A percentile compares a stretch with the other conserved stretches of the same genome.
These are phyloP conservation scores for Greenwoodochromis staneri DNA, from an alignment of 2,113 vertebrate genomes.

Conservation along the genomic window DNA sequence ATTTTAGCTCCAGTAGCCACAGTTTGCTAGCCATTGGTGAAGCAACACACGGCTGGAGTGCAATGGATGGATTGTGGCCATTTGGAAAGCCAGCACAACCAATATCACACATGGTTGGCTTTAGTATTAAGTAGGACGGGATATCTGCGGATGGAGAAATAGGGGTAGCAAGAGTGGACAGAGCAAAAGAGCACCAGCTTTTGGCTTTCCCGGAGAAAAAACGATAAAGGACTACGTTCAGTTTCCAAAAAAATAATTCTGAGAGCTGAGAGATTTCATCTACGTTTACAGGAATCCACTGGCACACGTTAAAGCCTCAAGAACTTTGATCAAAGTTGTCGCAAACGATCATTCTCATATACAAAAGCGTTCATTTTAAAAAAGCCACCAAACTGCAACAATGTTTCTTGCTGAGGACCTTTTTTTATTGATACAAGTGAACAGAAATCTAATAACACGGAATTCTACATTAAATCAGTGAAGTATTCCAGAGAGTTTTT, in stretches of 20 bases:
- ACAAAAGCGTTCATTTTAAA: rapidly evolving
- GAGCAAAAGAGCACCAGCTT: not conserved
- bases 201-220: not conserved
- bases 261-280: not conserved
- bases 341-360: not conserved
- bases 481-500: not conserved
- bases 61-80: constrained; percentile 21
- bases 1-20: not conserved
- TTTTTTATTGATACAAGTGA: not conserved
- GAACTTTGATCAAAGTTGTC: not conserved
- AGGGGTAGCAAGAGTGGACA: not conserved
- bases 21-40: constrained; percentile 20
- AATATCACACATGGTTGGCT: constrained; percentile 60
- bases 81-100: constrained; percentile 34
- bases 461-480: not conserved
- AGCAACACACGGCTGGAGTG: constrained; percentile 7
- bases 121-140: constrained; percentile 49
- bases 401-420: not conserved
- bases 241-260: not conserved
- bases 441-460: not conserved
- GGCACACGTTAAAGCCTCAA: not conserved
- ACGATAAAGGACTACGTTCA: not conserved
- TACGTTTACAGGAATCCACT: not conserved
- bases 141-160: constrained; percentile 20
- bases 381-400: not conserved